phyloP scores from a whole-genome alignment of 2,888 invertebrate genomes.

The Chydorus sphaericus region DNA sequence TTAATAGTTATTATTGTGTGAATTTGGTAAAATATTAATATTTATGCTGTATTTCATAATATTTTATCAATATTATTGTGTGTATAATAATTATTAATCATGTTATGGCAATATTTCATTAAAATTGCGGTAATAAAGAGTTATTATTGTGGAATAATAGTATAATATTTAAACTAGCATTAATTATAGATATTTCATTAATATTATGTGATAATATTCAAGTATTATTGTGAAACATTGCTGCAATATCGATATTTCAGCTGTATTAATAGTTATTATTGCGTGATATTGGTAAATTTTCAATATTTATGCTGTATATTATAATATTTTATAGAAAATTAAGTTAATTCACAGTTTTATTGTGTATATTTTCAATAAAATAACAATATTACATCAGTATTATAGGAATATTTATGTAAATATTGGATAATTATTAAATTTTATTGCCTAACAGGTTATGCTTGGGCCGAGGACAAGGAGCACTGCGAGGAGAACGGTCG shows the following conservation, averaged over 20 bases:
- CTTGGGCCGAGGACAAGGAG: slow-evolving; percentile 99
- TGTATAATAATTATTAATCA: not conserved
- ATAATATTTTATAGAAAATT: not conserved
- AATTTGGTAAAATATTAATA: not conserved
- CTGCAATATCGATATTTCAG: not conserved
- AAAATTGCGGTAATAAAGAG: not conserved
- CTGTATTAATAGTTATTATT: too few species aligned
- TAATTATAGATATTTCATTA: not conserved
- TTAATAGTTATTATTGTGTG: not conserved
- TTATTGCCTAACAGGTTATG: slow-evolving; percentile 50
- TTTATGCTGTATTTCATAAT: not conserved
- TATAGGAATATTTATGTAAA: too few species aligned
- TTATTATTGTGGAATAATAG: not conserved
- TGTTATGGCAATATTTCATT: not conserved
- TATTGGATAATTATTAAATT: too few species aligned
- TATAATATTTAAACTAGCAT: not conserved
- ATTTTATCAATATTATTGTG: slow-evolving; percentile 6
- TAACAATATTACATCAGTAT: too few species aligned
- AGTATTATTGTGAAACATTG: not conserved
- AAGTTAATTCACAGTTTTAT: not conserved
- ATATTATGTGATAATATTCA: not conserved
- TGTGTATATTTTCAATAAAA: not conserved
- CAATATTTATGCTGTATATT: not conserved
- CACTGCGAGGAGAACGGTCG: slow-evolving; percentile 99
- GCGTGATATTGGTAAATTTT: too few species aligned